Percentiles rank a stretch among this genome's conserved stretches.
Conservation (phyloP, 2,113 vertebrate genomes). For the Neoarius graeffei region DNA sequence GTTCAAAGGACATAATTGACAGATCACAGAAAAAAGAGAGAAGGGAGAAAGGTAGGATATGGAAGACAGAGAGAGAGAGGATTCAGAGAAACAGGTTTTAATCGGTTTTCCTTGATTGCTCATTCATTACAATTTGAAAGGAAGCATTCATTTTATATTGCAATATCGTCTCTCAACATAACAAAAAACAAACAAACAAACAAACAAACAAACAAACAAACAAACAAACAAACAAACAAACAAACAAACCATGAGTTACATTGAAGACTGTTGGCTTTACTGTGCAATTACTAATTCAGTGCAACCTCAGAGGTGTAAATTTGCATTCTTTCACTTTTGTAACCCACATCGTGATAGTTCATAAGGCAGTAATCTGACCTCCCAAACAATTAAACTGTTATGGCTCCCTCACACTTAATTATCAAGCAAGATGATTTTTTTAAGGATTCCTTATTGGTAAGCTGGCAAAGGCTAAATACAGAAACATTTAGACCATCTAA, state of each 20-base stretch:
- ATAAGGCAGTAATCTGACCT: neutral
- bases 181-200: neutral
- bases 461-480: neutral
- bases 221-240: neutral
- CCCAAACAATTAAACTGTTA: constrained; percentile 5
- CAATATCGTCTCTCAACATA: neutral
- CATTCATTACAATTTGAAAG: constrained; percentile 15
- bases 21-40: neutral
- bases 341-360: constrained; percentile 5
- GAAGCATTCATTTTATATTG: neutral
- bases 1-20: constrained; percentile 41
- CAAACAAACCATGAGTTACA: neutral
- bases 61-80: neutral
- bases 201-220: neutral
- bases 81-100: constrained; percentile 13
- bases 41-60: neutral
- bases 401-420: constrained; percentile 21
- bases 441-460: constrained; percentile 13
- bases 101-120: constrained; percentile 23
- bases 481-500: neutral
- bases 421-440: constrained; percentile 26
- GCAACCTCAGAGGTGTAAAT: constrained; percentile 19
- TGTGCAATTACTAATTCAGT: neutral
- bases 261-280: neutral
- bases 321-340: constrained; percentile 18